Base-by-base conservation (phyloP, 2,888 invertebrate genomes). In the Leptinotarsa juncta region DNA sequence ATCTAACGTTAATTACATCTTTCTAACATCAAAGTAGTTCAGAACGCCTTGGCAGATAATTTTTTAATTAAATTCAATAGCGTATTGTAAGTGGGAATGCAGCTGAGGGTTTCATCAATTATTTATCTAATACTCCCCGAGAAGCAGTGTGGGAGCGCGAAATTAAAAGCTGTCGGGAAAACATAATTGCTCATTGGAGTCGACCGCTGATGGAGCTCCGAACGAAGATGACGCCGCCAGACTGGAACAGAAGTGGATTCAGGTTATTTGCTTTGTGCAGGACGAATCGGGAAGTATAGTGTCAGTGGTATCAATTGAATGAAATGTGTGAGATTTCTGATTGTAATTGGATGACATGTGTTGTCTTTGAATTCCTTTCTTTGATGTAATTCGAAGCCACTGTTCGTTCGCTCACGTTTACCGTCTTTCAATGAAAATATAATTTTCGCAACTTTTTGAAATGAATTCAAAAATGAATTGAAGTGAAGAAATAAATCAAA, bases 141-240 rank as follows among this genome's bases (percentile, higher is more conserved):
- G 82, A 78, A 78, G 80, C 78, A 81, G 77, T 76, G 80, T 77
- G 82, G 81, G 82, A 80, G 80, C 78, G 80, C 82, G 83, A 84
- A 86, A 86, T 85, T 84, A 86, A 85, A 85, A 86, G 84, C 84
- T 84, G 85, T 83, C 84, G 84, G 82, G 83, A 83, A 83, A 84
- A 84, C 82, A 83, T 85, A 85, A 85, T 85, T 85, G 84, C 84
- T 82, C 84, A 84, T 84, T 81, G 82, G 84, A 82, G 84, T 82
- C 83, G 67, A 74, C 76, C 77, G 71, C 72, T 78, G 77, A 78
- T 77, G 66, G 66, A 75, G 65, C 75, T 72, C 60, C 65, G 62
- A 75, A 75, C 70, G 70, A 72, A 75, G 72, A 75, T 75, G 72
- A 75, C 72, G 72, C 72, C 72, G 60, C 67, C 66, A 51, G 72